phyloP scores from a whole-genome alignment of 2,113 vertebrate species.

The Vireo altiloquus region DNA sequence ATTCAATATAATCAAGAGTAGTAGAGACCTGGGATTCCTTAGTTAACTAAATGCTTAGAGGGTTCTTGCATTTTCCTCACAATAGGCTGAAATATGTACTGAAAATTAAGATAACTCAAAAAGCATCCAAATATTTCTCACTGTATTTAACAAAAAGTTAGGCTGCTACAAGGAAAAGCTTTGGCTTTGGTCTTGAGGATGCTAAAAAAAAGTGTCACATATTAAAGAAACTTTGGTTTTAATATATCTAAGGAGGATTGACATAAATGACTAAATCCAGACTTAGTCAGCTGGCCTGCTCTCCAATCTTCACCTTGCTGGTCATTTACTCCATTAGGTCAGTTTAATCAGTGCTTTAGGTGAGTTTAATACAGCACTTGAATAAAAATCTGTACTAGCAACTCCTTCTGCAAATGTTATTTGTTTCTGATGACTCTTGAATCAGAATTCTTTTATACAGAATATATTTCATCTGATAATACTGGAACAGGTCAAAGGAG shows the following conservation, averaged over 20 bases:
- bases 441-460: neutral
- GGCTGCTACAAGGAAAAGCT: neutral
- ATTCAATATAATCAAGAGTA: neutral
- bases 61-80: neutral
- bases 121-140: neutral
- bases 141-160: neutral
- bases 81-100: neutral
- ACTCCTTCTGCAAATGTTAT: constrained; percentile 23
- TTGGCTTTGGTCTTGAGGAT: neutral
- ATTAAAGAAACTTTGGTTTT: neutral
- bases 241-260: neutral
- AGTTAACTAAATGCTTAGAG: neutral
- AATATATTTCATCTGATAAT: constrained; percentile 42
- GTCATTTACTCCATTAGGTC: neutral
- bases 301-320: neutral
- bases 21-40: neutral
- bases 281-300: neutral
- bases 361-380: neutral
- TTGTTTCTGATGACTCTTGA: neutral
- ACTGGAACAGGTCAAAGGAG: neutral
- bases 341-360: neutral
- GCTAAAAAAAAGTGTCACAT: neutral
- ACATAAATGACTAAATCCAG: neutral
- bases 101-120: neutral
- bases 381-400: neutral